Percentiles rank a stretch among this genome's conserved stretches.
phyloP scores from a whole-genome alignment of 1,140 invertebrate genomes.

The Eubasilissa regina region DNA sequence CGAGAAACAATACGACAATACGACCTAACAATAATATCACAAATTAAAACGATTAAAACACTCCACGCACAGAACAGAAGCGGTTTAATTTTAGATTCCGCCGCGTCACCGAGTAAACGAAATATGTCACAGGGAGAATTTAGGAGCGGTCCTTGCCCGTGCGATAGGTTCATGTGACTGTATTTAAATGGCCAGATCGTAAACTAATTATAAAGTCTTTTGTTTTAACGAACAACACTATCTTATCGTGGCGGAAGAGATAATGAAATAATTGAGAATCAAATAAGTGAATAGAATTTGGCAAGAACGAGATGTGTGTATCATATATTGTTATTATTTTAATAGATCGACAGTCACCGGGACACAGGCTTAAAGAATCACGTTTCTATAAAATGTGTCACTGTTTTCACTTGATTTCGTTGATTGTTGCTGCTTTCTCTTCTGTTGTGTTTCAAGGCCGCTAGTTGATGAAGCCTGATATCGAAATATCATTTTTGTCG shows the following conservation, averaged over 20 bases:
- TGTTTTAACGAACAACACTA: neutral
- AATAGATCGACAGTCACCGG: too few species aligned
- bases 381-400: slow-evolving; percentile 9
- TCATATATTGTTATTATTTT: too few species aligned
- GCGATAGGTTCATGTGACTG: neutral
- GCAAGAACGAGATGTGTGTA: neutral
- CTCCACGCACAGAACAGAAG: too few species aligned
- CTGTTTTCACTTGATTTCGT: neutral
- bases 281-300: neutral
- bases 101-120: too few species aligned
- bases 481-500: slow-evolving; percentile 40
- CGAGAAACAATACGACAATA: too few species aligned
- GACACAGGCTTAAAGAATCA: neutral
- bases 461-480: slow-evolving; percentile 23
- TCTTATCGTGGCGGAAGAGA: slow-evolving; percentile 30
- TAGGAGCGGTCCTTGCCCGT: neutral
- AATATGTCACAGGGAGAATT: neutral
- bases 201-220: too few species aligned
- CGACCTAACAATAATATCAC: slow-evolving; percentile 4
- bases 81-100: neutral
- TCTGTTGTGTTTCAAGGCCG: slow-evolving; percentile 35
- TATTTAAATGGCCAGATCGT: neutral
- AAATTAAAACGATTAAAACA: neutral
- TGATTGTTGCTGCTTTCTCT: slow-evolving; percentile 37
- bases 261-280: slow-evolving; percentile 6